These are phyloP conservation scores for Oenanthe oenanthe DNA, from an alignment of 2,113 vertebrate genomes.

Conservation along the genomic window DNA sequence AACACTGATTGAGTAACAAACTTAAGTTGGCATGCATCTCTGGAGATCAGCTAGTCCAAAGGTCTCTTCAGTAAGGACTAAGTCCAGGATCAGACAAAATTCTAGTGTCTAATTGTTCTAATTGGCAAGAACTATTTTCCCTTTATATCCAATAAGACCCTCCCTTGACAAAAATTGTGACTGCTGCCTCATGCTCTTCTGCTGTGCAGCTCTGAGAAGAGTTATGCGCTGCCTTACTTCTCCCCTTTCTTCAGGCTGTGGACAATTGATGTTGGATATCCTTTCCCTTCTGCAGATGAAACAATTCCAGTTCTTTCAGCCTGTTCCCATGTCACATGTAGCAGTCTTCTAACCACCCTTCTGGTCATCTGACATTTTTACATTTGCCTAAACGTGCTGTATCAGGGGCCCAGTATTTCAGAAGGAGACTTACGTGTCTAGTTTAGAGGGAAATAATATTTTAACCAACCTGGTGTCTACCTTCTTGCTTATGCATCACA, in stretches of 20 bases:
- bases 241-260: neutral
- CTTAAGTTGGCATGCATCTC: neutral
- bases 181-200: neutral
- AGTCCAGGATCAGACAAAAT: neutral
- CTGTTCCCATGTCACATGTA: accelerated
- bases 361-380: neutral
- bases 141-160: neutral
- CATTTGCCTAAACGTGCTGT: neutral
- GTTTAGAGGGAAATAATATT: neutral
- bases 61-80: neutral
- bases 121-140: neutral
- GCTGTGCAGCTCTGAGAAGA: neutral
- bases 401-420: neutral
- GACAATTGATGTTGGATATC: neutral
- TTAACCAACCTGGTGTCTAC: neutral
- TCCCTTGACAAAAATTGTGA: neutral
- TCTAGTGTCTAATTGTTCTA: neutral
- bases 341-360: neutral
- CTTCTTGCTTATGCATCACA: neutral
- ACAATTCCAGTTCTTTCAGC: neutral
- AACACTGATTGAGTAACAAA: neutral
- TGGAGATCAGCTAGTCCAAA: neutral
- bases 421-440: accelerated
- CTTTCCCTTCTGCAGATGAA: neutral
- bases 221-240: neutral